These are phyloP conservation scores for Lepus townsendii DNA, from an alignment of 2,797 vertebrate genomes.

Conservation along the genomic window DNA sequence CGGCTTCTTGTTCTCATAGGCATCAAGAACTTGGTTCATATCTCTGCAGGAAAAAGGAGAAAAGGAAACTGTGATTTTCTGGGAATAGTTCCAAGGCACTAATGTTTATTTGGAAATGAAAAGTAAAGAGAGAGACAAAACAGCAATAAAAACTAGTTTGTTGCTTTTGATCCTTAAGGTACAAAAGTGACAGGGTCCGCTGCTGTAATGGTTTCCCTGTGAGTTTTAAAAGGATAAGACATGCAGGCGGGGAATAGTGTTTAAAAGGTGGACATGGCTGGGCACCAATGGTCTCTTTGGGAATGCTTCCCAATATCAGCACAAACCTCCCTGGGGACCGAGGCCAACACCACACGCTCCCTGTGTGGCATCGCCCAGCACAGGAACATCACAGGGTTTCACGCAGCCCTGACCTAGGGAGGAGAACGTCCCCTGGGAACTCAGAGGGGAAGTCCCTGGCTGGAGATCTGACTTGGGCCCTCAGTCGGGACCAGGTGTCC, in stretches of 20 bases:
- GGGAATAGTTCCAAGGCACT: neutral
- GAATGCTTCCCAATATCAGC: neutral
- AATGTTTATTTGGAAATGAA: neutral
- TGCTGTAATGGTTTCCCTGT: neutral
- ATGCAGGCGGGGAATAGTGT: neutral
- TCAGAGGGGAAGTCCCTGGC: neutral
- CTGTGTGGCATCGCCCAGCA: neutral
- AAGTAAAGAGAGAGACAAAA: neutral
- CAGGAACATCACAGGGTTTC: neutral
- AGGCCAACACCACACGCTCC: too few species aligned
- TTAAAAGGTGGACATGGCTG: neutral
- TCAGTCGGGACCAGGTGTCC: neutral
- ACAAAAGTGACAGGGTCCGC: neutral
- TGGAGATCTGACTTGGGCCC: neutral
- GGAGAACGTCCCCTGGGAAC: neutral
- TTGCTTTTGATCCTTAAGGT: too few species aligned
- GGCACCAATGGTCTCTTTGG: neutral
- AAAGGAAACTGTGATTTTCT: constrained; percentile 35
- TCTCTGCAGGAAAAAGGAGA: constrained; percentile 90
- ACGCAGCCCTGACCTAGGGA: too few species aligned
- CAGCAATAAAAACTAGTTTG: too few species aligned
- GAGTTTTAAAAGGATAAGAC: neutral
- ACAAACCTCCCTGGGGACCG: neutral
- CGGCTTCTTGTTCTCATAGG: constrained; percentile 95
- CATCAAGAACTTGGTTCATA: constrained; percentile 96